Conservation (phyloP, 2,113 vertebrate species). For the Bos indicus region DNA sequence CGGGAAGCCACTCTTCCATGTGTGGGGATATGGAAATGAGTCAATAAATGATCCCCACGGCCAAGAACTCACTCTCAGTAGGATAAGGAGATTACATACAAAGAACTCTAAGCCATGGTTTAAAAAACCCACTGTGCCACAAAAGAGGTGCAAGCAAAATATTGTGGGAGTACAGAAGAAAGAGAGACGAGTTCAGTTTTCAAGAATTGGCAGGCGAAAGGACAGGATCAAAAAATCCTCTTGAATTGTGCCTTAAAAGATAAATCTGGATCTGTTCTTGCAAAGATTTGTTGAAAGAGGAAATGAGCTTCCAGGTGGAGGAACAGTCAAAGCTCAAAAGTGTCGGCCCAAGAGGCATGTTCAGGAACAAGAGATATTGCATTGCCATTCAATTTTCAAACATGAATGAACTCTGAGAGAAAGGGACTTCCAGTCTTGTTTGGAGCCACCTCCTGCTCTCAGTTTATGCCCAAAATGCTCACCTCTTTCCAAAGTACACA, state of each 20-base stretch:
- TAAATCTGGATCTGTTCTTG: background rate
- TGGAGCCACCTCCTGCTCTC: background rate
- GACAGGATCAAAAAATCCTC: background rate
- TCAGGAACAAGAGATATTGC: background rate
- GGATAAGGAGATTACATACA: background rate
- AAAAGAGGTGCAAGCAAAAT: background rate
- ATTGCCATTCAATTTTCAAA: background rate
- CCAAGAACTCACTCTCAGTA: background rate
- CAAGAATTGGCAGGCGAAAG: background rate
- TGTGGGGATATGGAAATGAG: background rate
- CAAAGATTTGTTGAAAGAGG: background rate
- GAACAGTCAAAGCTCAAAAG: background rate
- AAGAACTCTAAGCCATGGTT: background rate
- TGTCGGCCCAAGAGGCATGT: background rate
- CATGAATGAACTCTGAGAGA: background rate
- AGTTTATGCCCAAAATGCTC: background rate
- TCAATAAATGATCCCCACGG: background rate
- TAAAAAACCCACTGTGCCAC: background rate
- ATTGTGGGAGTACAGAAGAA: background rate
- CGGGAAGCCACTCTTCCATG: background rate
- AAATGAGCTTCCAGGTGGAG: background rate
- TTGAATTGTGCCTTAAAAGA: background rate
- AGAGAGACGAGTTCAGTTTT: background rate
- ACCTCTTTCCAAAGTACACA: background rate
- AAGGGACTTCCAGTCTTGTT: background rate